Evolutionary conservation across 2,797 vertebrate genomes (phyloP).

Genomic region (Liasis olivaceus): DNA sequence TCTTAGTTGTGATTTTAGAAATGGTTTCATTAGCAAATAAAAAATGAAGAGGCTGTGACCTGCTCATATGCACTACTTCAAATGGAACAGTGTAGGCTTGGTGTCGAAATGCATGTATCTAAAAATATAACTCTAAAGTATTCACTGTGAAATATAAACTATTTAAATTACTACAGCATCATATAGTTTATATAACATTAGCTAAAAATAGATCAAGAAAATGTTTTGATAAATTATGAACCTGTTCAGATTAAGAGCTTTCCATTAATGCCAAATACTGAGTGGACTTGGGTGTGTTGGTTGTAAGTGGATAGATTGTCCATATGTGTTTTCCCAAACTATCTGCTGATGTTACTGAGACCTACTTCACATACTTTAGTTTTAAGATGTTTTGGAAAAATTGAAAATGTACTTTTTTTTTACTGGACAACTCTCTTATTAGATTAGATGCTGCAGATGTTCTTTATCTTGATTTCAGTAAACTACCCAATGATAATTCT

Average conservation of each 20-base stretch:
- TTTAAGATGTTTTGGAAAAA: not conserved
- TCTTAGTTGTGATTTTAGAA: not conserved
- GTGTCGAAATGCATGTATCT: not conserved
- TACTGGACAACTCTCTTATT: too few species aligned
- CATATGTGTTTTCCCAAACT: not conserved
- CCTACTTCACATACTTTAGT: not conserved
- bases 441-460: too few species aligned
- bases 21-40: not conserved
- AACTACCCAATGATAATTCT: too few species aligned
- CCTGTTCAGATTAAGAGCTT: not conserved
- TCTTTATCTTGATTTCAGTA: too few species aligned
- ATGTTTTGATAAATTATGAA: not conserved
- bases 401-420: too few species aligned
- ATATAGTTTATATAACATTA: not conserved
- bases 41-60: not conserved
- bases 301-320: too few species aligned
- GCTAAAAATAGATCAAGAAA: not conserved
- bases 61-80: not conserved
- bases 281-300: not conserved
- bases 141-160: not conserved
- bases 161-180: not conserved
- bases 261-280: not conserved
- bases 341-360: not conserved
- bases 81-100: not conserved
- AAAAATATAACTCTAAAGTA: not conserved